These are phyloP conservation scores for Meghimatium bilineatum DNA, from an alignment of 2,888 invertebrate species.

Conservation along the genomic window DNA sequence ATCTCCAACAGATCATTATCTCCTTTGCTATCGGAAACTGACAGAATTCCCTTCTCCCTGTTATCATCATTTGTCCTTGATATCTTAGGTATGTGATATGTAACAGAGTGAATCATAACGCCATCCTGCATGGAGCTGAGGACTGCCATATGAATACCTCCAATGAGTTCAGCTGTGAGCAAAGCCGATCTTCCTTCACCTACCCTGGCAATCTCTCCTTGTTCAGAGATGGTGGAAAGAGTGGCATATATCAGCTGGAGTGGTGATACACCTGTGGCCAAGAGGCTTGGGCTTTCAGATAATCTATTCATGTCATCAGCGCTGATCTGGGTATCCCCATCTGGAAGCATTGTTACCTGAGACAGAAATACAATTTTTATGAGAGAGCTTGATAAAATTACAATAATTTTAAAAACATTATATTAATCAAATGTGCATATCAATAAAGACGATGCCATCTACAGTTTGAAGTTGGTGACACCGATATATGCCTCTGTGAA, in stretches of 20 bases:
- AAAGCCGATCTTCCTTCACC: constrained; percentile 45
- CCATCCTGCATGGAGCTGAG: constrained; percentile 56
- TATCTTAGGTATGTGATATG: constrained; percentile 61
- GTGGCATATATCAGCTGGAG: constrained; percentile 69
- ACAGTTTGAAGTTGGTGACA: no score
- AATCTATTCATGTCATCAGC: constrained; percentile 66
- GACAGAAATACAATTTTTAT: constrained; percentile 20
- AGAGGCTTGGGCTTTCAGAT: constrained; percentile 60
- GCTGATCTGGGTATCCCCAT: constrained; percentile 64
- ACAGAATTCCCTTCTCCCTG: not conserved
- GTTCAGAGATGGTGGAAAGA: constrained; percentile 65
- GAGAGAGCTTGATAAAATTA: not conserved
- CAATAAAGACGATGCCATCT: no score
- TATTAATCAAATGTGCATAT: no score
- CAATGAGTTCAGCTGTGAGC: constrained; percentile 53
- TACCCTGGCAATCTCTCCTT: constrained; percentile 45
- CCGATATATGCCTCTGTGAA: no score
- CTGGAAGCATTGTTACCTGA: constrained; percentile 63
- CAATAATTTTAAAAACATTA: no score
- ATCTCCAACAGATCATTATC: constrained; percentile 12
- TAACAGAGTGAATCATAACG: constrained; percentile 65
- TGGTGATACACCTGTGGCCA: constrained; percentile 61
- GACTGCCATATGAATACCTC: constrained; percentile 55
- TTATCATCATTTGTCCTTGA: constrained; percentile 13
- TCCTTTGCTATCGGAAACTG: not conserved